Percentiles rank a stretch among this genome's conserved stretches.
phyloP scores from a whole-genome alignment of 2,888 invertebrate species.

The Drosophila anomalipes region DNA sequence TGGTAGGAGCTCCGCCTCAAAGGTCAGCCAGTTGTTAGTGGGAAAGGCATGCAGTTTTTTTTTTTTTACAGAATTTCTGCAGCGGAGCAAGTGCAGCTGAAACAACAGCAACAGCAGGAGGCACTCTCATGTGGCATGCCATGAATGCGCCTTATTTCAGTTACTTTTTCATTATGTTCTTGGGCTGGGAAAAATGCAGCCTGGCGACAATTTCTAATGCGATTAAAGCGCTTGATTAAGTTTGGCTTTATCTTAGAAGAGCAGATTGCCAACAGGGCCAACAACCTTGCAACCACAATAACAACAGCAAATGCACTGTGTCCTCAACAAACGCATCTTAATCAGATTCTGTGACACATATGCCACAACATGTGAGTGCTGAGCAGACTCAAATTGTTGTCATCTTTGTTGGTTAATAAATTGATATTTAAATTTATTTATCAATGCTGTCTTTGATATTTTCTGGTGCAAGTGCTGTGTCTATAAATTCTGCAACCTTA shows the following conservation, averaged over 20 bases:
- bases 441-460: neutral
- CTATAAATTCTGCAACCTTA: neutral
- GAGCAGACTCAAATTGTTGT: neutral
- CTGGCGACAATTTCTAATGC: slow-evolving; percentile 76
- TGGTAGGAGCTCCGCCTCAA: slow-evolving; percentile 24
- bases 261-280: slow-evolving; percentile 35
- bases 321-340: neutral
- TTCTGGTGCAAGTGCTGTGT: neutral
- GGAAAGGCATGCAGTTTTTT: slow-evolving; percentile 29
- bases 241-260: slow-evolving; percentile 44
- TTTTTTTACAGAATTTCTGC: slow-evolving; percentile 40
- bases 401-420: neutral
- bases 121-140: slow-evolving; percentile 62
- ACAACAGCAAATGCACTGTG: slow-evolving; percentile 11
- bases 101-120: slow-evolving; percentile 40
- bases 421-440: too few relatives aligned
- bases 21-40: slow-evolving; percentile 51
- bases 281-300: neutral
- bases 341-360: neutral
- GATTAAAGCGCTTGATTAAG: slow-evolving; percentile 76
- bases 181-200: slow-evolving; percentile 59
- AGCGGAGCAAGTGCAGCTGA: slow-evolving; percentile 58
- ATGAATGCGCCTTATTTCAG: slow-evolving; percentile 64
- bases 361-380: neutral
- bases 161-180: slow-evolving; percentile 62